These are phyloP conservation scores for Gryllus longicercus DNA, from an alignment of 2,888 invertebrate genomes.

Conservation along the genomic window DNA sequence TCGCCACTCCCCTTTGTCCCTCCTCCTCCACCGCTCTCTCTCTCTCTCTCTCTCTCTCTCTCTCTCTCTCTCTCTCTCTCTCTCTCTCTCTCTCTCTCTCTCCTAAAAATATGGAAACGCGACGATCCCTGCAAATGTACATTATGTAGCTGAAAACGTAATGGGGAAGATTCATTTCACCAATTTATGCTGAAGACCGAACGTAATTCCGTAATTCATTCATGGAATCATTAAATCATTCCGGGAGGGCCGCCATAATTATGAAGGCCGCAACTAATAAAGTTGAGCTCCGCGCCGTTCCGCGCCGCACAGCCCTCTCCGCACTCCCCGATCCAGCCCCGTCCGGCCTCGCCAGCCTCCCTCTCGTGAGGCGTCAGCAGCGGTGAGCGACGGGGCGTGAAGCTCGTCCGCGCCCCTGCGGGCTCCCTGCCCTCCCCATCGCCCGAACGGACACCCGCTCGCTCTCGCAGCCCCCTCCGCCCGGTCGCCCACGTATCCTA, in stretches of 20 bases:
- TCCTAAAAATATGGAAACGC: background rate
- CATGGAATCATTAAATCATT: conserved; percentile 2
- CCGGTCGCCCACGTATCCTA: too few species aligned
- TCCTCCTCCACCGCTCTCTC: too few species aligned
- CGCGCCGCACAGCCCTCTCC: background rate
- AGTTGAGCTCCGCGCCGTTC: background rate
- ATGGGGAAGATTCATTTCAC: background rate
- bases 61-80: too few species aligned
- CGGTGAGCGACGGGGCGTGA: too few species aligned
- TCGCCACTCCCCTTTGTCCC: too few species aligned
- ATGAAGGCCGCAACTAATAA: conserved; percentile 5
- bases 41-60: background rate
- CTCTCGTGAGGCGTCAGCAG: too few species aligned
- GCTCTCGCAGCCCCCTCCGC: too few species aligned
- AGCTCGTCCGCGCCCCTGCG: too few species aligned
- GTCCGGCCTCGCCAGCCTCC: too few species aligned
- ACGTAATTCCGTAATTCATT: conserved; percentile 17
- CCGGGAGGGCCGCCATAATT: background rate
- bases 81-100: background rate
- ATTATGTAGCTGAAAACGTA: background rate
- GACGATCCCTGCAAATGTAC: background rate
- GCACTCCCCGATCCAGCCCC: too few species aligned
- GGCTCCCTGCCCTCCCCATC: too few species aligned
- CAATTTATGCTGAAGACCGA: background rate
- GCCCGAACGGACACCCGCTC: too few species aligned